Conservation (phyloP, 2,113 vertebrate genomes). For the Colossoma macropomum region DNA sequence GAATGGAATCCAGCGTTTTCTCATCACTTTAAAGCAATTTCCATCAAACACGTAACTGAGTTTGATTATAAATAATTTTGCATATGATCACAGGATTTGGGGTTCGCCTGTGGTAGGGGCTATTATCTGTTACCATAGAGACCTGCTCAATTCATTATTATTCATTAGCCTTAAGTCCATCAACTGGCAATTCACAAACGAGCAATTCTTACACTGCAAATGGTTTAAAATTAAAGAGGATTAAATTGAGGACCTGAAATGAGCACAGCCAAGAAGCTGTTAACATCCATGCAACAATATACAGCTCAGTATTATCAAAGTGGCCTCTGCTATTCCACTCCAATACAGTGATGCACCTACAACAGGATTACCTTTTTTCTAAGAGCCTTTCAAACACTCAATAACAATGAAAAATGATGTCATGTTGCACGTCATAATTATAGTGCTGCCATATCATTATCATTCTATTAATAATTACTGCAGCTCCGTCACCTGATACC, state of each 20-base stretch:
- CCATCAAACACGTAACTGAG: neutral
- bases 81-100: constrained; percentile 8
- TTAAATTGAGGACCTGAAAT: constrained; percentile 11
- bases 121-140: constrained; percentile 27
- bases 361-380: neutral
- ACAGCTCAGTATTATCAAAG: neutral
- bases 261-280: neutral
- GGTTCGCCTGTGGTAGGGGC: neutral
- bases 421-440: neutral
- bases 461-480: neutral
- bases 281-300: neutral
- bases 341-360: neutral
- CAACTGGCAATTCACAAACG: constrained; percentile 22
- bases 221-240: neutral
- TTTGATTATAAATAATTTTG: neutral
- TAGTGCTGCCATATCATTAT: neutral
- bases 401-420: neutral
- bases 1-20: neutral
- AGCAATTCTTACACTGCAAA: constrained; percentile 11
- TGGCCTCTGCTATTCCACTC: neutral
- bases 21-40: neutral
- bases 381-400: neutral
- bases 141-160: constrained; percentile 18
- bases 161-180: constrained; percentile 18
- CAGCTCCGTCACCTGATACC: neutral